These are phyloP conservation scores for Microctenopoma steveboyesi DNA, from an alignment of 2,797 vertebrate genomes.

Conservation along the genomic window DNA sequence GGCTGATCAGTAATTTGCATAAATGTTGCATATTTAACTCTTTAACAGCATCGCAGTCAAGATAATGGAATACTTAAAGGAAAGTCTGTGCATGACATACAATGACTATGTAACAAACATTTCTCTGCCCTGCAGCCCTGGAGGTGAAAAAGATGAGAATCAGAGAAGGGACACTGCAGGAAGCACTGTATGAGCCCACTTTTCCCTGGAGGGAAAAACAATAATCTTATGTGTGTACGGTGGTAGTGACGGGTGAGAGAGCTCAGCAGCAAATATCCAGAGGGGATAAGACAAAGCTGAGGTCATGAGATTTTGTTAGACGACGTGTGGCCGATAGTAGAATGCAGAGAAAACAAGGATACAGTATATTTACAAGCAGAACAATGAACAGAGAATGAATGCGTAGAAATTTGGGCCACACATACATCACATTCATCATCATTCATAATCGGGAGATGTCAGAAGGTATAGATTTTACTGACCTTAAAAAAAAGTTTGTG, in stretches of 20 bases:
- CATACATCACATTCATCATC: constrained; percentile 82
- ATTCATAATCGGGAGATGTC: constrained; percentile 69
- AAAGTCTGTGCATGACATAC: neutral
- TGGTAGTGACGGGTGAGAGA: constrained; percentile 4
- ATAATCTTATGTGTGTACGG: constrained; percentile 10
- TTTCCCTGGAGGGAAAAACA: constrained; percentile 29
- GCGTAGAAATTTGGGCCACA: constrained; percentile 9
- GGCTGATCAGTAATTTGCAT: no score
- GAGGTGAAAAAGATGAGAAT: constrained; percentile 21
- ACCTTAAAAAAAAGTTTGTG: neutral
- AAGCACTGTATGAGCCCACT: constrained; percentile 1
- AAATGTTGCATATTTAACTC: no score
- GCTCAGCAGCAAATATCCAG: neutral
- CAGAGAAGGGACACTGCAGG: constrained; percentile 8
- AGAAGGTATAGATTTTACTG: neutral
- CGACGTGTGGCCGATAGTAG: neutral
- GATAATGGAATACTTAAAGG: no score
- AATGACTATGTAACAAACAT: constrained; percentile 1
- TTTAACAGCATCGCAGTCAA: no score
- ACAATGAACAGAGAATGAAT: neutral
- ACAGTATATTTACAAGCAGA: neutral
- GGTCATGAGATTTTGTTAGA: constrained; percentile 4
- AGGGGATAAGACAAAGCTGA: constrained; percentile 3
- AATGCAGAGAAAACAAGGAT: neutral
- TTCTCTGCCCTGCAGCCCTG: neutral